phyloP scores from a whole-genome alignment of 37 sponge, comb jelly and placozoan genomes.

The Axinella damicornis region DNA sequence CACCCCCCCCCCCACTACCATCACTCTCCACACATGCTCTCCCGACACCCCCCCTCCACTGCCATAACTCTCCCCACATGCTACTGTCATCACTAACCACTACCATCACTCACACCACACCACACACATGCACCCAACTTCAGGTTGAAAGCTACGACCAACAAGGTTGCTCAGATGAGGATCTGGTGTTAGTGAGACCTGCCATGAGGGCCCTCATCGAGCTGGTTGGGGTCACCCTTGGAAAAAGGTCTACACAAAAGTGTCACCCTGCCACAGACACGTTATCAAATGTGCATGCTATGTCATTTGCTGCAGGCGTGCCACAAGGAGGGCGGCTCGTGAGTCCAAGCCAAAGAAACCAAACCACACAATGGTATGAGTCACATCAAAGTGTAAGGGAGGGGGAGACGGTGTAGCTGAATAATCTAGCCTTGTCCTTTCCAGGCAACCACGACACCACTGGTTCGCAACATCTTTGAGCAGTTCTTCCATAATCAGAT shows the following conservation, averaged over 20 bases:
- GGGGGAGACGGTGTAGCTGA: not conserved
- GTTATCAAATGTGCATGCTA: no score
- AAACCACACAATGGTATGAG: constrained; percentile 54
- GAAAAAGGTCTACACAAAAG: constrained; percentile 62
- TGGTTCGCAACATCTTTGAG: constrained; percentile 85
- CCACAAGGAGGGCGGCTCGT: not conserved
- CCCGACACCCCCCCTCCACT: no score
- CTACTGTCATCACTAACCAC: no score
- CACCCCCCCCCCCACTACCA: no score
- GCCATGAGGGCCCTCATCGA: constrained; percentile 83
- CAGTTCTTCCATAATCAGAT: constrained; percentile 83
- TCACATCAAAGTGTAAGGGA: no score
- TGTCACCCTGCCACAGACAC: no score
- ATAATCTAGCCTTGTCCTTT: not conserved
- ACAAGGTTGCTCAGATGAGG: constrained; percentile 77
- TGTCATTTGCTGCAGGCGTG: not conserved
- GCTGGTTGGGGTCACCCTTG: constrained; percentile 85
- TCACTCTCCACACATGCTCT: no score
- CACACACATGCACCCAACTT: not conserved
- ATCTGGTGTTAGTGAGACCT: constrained; percentile 71
- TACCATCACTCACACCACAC: no score
- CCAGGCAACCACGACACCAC: constrained; percentile 86
- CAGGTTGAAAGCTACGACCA: constrained; percentile 90
- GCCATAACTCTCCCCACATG: no score
- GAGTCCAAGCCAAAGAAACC: constrained; percentile 7